Evolutionary conservation across 2,113 vertebrate species (phyloP).

Genomic region (Pithys albifrons): DNA sequence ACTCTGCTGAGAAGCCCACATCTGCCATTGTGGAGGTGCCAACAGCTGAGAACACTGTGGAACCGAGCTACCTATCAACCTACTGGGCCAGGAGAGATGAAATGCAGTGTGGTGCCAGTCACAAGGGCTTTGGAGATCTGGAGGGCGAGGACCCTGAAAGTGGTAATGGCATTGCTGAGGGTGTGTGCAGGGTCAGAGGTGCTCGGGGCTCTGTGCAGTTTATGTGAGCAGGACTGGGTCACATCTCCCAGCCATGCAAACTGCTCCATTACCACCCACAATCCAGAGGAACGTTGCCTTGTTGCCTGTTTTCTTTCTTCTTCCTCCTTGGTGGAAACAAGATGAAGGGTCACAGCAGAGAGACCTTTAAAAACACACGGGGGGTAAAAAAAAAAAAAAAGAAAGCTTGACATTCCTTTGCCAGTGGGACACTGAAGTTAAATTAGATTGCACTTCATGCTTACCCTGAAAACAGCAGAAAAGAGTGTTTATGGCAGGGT

Average conservation of each 20-base stretch:
- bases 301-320: not conserved
- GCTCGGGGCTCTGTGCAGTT: not conserved
- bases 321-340: not conserved
- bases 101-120: not conserved
- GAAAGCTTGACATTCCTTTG: too few relatives aligned
- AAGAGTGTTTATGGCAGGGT: not conserved
- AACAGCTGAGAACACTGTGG: fast-evolving
- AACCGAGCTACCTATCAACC: conserved; percentile 49
- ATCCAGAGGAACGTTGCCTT: not conserved
- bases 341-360: not conserved
- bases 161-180: conserved; percentile 15
- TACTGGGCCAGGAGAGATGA: not conserved
- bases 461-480: not conserved
- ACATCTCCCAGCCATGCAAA: not conserved
- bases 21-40: not conserved
- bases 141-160: not conserved
- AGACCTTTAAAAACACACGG: not conserved
- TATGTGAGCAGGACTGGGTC: not conserved
- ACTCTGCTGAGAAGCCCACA: fast-evolving
- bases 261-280: not conserved
- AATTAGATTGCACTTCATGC: too few relatives aligned
- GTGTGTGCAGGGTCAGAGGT: not conserved
- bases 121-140: not conserved
- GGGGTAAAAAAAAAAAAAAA: too few relatives aligned
- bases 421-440: too few relatives aligned